Conservation (phyloP, 1,140 invertebrate genomes). For the Aphaenogaster ashmeadi region DNA sequence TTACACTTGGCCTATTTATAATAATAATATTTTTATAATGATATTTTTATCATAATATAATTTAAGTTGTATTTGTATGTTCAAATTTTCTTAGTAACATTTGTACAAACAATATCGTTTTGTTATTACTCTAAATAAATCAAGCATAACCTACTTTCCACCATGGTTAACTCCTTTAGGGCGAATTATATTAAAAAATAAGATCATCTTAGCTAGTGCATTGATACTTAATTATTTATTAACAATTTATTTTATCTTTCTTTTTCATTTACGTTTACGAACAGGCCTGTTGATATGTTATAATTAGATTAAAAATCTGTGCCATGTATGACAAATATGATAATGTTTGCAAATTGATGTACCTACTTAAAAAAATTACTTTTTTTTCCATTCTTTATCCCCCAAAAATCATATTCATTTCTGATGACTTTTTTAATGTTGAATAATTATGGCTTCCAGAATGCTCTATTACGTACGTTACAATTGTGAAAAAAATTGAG, state of each 20-base stretch:
- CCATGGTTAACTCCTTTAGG: slow-evolving; percentile 73
- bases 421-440: no score
- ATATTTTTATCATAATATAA: background rate
- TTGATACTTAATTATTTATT: background rate
- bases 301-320: slow-evolving; percentile 6
- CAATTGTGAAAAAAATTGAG: no score
- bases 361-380: no score
- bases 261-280: slow-evolving; percentile 5
- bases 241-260: background rate
- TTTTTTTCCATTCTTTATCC: no score
- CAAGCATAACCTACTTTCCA: slow-evolving; percentile 76
- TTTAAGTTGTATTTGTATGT: background rate
- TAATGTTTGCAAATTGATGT: background rate
- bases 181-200: slow-evolving; percentile 47
- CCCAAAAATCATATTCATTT: no score
- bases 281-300: background rate
- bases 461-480: no score
- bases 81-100: background rate
- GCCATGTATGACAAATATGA: background rate
- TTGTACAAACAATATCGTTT: slow-evolving; percentile 51
- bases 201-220: background rate
- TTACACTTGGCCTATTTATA: background rate
- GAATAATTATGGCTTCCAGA: no score
- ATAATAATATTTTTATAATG: background rate
- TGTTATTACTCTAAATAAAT: slow-evolving; percentile 72